Base-by-base conservation (phyloP, 2,888 invertebrate genomes). In the Asteroscopus sphinx region DNA sequence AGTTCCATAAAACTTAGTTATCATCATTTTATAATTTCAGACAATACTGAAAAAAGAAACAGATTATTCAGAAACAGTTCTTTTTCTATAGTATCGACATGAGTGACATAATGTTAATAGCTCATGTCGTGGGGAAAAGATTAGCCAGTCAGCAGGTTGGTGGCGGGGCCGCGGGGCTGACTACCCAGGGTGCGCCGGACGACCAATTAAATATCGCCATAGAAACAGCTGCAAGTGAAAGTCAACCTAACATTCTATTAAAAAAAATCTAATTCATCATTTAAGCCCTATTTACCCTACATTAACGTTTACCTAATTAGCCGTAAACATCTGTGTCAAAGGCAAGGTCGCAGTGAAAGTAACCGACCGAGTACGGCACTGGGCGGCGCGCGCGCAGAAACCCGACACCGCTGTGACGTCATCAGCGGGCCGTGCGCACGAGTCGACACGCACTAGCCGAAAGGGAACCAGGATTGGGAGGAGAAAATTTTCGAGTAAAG, bases 361-460 rank as follows among this genome's bases (percentile, higher is more conserved):
- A 68, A 68, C 13, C 69, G 66, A 53, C 79, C 81, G 77, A 80
- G 83, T 80, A 80, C 80, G 82, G 82, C 75, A 76, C 80, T 80
- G 73, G 81, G 82, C 74, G 76, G 73, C 73, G 80, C 68, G 73
- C 71, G 63, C 61, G 59, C 55, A 72, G 92, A 76, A 93, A 93
- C 82, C 84, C 82, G 91, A 93, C 85, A 91, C 90, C 86, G 81
- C n/a, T 36, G 85, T 91, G 91, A 92, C 92, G 93, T 91, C 89
- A 91, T 79, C 44, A 56, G 82, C 87, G 93, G 83, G 93, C 93
- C 93, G 94, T 93, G 94, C 92, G 94, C 94, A 93, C 70, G 70
- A 72, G 74, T 70, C 76, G 85, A 85, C 83, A 67, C 66, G 82
- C 74, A 55, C 55, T 68, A 59, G 58, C 63, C 82, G 69, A 69